Base-by-base conservation (phyloP, 2,888 invertebrate species). In the Hirudinaria manillensis region DNA sequence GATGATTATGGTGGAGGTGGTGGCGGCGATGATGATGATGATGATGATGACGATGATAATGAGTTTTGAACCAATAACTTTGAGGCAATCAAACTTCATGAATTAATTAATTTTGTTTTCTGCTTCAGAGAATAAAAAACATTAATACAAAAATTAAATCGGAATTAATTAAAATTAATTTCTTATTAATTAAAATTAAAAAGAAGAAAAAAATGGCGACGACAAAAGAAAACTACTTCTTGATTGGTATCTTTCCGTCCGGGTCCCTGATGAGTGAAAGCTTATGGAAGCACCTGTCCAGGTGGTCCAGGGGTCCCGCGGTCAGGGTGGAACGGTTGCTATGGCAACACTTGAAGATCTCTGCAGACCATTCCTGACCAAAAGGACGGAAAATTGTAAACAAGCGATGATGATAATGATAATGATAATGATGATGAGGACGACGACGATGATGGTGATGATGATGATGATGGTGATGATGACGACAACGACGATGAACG, bases 311-410 rank as follows among this genome's bases (percentile, higher is more conserved):
- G 16, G 70, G 70, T 53, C 70, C 68, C 53, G 32, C 19, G 32
- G 36, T 45, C 38, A 75, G 27, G 38, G 71, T n/a, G 0, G 70
- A 51, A 19, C 38, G 51, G 32, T 45, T 45, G 55, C 34, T 70
- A 34, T 51, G 53, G 53, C 68, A 67, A 29, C 75, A 70, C 36
- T 55, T 75, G 24, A 75, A 75, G 36, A 75, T 68, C 55, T 68
- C 75, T n/a, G 51, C 27, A 0, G 70, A 34, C 75, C 75, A 75
- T 29, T 70, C 68, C 75, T 75, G 53, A 19, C n/a, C n/a, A 19
- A 24, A 55, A 32, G 24, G 29, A 36, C n/a, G n/a, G n/a, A n/a
- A n/a, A n/a, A 16, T 36, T 24, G 38, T 19, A 29, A 7, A 34
- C 29, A 10, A 55, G 24, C n/a, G 65, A 24, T 51, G 29, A 51